Evolutionary conservation across 2,888 invertebrate species (phyloP).

Genomic region (Lasioglossum marginatum): DNA sequence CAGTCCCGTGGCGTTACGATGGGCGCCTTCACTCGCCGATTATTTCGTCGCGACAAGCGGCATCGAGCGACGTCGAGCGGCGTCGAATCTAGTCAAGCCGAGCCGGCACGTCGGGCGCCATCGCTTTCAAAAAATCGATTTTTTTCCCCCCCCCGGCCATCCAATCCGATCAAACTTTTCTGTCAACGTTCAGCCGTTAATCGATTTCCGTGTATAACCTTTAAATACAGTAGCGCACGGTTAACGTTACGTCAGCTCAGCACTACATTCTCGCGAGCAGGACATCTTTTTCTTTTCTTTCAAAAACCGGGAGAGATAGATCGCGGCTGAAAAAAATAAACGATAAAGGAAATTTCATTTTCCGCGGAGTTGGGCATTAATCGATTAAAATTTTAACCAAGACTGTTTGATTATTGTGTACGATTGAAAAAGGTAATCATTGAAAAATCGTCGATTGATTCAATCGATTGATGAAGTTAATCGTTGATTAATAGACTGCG

Average conservation of each 20-base stretch:
- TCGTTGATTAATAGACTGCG: too few relatives aligned
- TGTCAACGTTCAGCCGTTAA: not conserved
- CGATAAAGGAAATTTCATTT: too few relatives aligned
- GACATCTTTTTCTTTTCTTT: too few relatives aligned
- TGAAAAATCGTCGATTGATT: too few relatives aligned
- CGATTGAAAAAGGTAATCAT: too few relatives aligned
- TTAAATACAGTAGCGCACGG: not conserved
- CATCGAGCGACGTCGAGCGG: conserved; percentile 10
- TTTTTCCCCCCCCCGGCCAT: not conserved
- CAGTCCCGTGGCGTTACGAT: conserved; percentile 77
- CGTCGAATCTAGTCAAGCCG: not conserved
- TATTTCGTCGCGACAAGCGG: conserved; percentile 60
- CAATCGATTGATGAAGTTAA: too few relatives aligned
- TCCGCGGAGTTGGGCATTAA: too few relatives aligned
- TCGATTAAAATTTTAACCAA: too few relatives aligned
- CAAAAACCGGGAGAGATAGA: too few relatives aligned
- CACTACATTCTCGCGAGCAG: too few relatives aligned
- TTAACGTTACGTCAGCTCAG: not conserved
- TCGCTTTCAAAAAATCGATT: conserved; percentile 19
- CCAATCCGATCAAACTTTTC: not conserved
- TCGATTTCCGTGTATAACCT: not conserved
- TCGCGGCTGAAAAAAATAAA: too few relatives aligned
- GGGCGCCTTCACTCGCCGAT: conserved; percentile 70
- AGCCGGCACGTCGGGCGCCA: not conserved
- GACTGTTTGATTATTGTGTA: too few relatives aligned